Evolutionary conservation across 2,888 invertebrate genomes (phyloP).

Genomic region (Eilema griseolum): DNA sequence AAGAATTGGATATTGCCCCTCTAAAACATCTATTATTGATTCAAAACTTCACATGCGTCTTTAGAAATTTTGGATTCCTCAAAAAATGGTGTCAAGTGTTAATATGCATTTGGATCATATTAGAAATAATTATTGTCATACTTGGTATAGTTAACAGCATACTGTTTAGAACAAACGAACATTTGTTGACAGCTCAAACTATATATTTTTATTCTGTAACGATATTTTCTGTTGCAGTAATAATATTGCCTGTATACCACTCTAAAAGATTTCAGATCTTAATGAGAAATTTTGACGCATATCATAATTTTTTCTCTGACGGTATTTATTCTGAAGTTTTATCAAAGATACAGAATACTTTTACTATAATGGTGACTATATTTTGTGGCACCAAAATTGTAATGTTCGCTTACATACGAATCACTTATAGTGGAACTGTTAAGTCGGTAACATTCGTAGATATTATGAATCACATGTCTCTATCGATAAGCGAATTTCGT

Average conservation of each 20-base stretch:
- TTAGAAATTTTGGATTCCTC: conserved; percentile 45
- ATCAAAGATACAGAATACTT: conserved; percentile 28
- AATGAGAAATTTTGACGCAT: conserved; percentile 35
- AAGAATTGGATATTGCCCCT: conserved; percentile 35
- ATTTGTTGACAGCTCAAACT: neutral
- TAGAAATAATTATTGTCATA: conserved; percentile 21
- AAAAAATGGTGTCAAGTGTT: conserved; percentile 30
- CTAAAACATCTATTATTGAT: conserved; percentile 41
- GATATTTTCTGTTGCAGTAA: conserved; percentile 31
- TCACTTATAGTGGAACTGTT: neutral
- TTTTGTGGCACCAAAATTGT: conserved; percentile 15
- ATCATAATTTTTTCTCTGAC: conserved; percentile 27
- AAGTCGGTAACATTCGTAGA: neutral
- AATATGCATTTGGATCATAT: conserved; percentile 21
- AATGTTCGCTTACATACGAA: conserved; percentile 5
- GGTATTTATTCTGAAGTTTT: conserved; percentile 21
- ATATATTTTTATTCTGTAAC: conserved; percentile 26
- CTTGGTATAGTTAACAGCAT: conserved; percentile 1
- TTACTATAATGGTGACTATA: conserved; percentile 9
- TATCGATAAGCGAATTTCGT: conserved; percentile 43
- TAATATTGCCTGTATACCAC: conserved; percentile 14
- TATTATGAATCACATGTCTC: conserved; percentile 13
- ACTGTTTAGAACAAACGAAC: no score
- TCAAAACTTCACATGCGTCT: conserved; percentile 48
- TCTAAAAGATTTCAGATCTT: conserved; percentile 30